Evolutionary conservation across 2,888 invertebrate species (phyloP).

Genomic region (Gari tellinella): DNA sequence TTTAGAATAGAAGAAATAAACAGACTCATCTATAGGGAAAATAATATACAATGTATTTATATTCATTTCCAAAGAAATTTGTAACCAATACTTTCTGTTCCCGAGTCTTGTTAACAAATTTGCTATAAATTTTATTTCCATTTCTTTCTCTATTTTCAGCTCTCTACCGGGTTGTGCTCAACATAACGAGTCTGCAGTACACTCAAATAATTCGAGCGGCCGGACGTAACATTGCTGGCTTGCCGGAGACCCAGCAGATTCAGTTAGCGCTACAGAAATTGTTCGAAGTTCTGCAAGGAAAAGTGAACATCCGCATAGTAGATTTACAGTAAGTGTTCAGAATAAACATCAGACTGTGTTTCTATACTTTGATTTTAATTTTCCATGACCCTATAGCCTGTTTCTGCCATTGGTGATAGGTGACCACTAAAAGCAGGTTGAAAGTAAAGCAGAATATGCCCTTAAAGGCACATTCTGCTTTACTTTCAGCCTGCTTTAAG

Average conservation of each 20-base stretch:
- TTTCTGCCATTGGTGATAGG: too few relatives aligned
- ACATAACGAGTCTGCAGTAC: conserved; percentile 86
- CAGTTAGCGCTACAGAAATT: conserved; percentile 87
- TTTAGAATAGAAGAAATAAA: too few relatives aligned
- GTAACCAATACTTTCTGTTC: background rate
- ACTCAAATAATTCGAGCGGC: conserved; percentile 87
- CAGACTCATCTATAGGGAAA: too few relatives aligned
- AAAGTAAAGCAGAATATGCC: too few relatives aligned
- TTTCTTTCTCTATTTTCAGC: conserved; percentile 33
- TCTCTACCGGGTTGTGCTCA: conserved; percentile 37
- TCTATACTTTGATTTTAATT: too few relatives aligned
- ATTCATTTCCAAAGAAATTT: too few relatives aligned
- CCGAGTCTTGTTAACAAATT: background rate
- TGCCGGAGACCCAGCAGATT: conserved; percentile 82
- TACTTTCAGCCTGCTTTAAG: too few relatives aligned
- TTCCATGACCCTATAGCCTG: too few relatives aligned
- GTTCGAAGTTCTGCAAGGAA: conserved; percentile 86
- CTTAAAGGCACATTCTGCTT: too few relatives aligned
- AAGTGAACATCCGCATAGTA: conserved; percentile 88
- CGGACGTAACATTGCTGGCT: conserved; percentile 84
- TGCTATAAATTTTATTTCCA: background rate
- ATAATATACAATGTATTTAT: too few relatives aligned
- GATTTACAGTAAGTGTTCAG: conserved; percentile 89
- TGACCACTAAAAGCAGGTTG: too few relatives aligned
- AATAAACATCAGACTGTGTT: background rate